Conservation (phyloP, 2,113 vertebrate species). For the Parotia lawesii region DNA sequence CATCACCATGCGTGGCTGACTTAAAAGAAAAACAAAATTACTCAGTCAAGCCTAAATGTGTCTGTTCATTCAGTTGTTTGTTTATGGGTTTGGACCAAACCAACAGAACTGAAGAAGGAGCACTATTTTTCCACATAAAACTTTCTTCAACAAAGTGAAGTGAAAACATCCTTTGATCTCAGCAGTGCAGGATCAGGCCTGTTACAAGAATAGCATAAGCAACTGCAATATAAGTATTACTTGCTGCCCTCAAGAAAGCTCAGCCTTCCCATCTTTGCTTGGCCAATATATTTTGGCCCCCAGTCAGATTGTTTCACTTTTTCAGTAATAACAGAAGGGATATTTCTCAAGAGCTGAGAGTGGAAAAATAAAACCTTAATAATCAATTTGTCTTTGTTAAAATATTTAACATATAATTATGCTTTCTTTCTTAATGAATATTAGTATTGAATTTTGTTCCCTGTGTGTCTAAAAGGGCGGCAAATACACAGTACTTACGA, state of each 20-base stretch:
- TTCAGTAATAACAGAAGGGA: background rate
- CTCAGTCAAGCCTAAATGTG: background rate
- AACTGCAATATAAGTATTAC: background rate
- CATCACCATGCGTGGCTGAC: background rate
- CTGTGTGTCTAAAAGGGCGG: background rate
- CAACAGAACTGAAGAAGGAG: background rate
- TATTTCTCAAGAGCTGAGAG: background rate
- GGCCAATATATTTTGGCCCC: background rate
- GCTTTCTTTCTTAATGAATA: background rate
- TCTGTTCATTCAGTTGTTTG: background rate
- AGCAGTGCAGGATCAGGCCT: background rate
- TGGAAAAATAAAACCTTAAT: background rate
- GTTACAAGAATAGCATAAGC: background rate
- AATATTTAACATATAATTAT: background rate
- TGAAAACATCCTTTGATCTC: conserved; percentile 1
- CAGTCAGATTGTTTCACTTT: background rate
- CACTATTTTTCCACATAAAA: background rate
- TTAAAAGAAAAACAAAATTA: background rate
- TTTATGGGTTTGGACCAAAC: background rate
- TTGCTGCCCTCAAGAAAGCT: conserved; percentile 5
- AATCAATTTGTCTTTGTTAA: background rate
- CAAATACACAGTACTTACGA: background rate
- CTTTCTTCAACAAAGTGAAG: background rate
- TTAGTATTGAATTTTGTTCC: background rate
- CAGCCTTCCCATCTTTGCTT: background rate